Base-by-base conservation (phyloP, 2,113 vertebrate species). In the Montifringilla adamsi region DNA sequence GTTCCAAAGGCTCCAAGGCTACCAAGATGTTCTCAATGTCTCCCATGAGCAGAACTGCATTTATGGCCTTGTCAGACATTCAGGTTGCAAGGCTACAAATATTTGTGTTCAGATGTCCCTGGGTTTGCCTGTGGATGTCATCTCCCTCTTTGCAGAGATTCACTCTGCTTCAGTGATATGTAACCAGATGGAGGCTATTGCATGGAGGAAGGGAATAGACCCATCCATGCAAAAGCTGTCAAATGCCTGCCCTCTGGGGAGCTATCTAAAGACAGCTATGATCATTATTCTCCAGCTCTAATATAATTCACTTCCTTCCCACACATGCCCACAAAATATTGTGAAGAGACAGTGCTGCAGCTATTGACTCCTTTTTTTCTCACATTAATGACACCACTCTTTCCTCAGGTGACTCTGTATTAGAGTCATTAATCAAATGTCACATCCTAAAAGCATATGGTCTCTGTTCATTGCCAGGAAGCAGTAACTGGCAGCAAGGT, bases 371-470 rank as follows among this genome's bases (percentile, higher is more conserved):
- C 13, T 88, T 87, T 77, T 52, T 55, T 79, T 23, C 33, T 60
- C 59, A 14, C 5, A 0, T 76, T 95, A 90, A 91, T 56, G 73
- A 46, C 35, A 76, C 49, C 2, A 4, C 49, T 94, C 35, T 72
- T 91, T 81, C 82, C 84, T 91, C 84, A 78, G 85, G 81, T 96
- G 67, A 53, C 62, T 95, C 15, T 20, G 5, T 68, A 74, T 69
- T 91, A 90, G 11, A 66, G 43, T 81, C 5, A 1, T 91, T 93
- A 91, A 88, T 97, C 72, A 91, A 90, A 96, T 67, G 60, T 31
- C 75, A 68, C 0, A 2, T 43, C 8, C 26, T 91, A 39, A 4
- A 6, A 90, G 49, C 83, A 88, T 81, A 84, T 0, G 11, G 66
- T 81, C 69, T 85, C 87, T 69, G 24, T 44, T 94, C 66, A 37